Conservation (phyloP, 1,140 invertebrate species). For the Centruroides vittatus region DNA sequence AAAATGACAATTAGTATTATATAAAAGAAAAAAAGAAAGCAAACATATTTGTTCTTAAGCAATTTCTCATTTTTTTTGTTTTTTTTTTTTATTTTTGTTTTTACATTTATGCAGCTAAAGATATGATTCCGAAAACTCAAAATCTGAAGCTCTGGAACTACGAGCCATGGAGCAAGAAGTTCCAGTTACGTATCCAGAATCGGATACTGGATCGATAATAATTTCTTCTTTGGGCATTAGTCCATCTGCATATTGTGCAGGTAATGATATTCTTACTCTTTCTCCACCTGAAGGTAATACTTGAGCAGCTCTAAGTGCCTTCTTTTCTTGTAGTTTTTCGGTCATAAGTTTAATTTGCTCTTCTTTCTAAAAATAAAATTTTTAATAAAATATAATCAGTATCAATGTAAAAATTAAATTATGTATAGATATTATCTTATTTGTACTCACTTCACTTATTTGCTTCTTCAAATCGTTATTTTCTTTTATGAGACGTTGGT, state of each 20-base stretch:
- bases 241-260: slow-evolving; percentile 10
- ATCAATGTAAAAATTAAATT: background rate
- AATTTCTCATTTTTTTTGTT: no score
- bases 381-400: background rate
- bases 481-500: slow-evolving; percentile 81
- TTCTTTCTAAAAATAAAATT: slow-evolving; percentile 15
- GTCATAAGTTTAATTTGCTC: slow-evolving; percentile 19
- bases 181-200: slow-evolving; percentile 29
- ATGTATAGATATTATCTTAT: background rate
- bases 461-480: slow-evolving; percentile 92
- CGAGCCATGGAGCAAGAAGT: slow-evolving; percentile 35
- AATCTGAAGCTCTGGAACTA: slow-evolving; percentile 58
- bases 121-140: slow-evolving; percentile 76
- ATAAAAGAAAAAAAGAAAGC: no score
- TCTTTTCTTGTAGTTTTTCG: slow-evolving; percentile 6
- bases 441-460: slow-evolving; percentile 59
- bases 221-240: slow-evolving; percentile 12
- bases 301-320: slow-evolving; percentile 3
- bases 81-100: no score
- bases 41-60: no score
- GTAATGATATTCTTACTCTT: slow-evolving; percentile 9
- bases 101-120: slow-evolving; percentile 31
- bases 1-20: no score
- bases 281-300: slow-evolving; percentile 2
- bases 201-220: slow-evolving; percentile 17